Conservation (phyloP, 2,113 vertebrate genomes). For the Cavia aperea region DNA sequence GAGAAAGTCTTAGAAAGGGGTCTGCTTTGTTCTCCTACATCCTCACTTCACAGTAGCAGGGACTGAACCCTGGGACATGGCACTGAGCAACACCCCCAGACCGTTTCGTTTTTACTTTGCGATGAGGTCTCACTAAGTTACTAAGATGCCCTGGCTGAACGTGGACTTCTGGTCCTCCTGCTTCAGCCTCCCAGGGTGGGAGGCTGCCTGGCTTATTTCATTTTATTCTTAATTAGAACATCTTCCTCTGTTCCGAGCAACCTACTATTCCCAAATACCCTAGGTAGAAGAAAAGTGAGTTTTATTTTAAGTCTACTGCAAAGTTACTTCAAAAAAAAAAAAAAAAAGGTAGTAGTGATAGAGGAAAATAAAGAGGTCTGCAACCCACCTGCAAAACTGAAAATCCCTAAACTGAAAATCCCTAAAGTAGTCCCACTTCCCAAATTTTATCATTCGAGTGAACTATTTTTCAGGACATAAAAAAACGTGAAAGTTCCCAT, state of each 20-base stretch:
- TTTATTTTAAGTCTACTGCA: neutral
- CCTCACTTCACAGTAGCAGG: neutral
- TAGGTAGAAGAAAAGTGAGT: neutral
- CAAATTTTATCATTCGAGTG: neutral
- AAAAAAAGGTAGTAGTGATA: neutral
- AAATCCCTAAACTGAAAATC: conserved; percentile 5
- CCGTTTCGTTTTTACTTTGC: neutral
- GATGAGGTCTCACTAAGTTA: neutral
- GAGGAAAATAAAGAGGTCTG: neutral
- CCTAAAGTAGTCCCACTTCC: neutral
- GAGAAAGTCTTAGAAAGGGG: neutral
- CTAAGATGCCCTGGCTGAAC: neutral
- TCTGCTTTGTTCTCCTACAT: neutral
- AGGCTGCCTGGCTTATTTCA: neutral
- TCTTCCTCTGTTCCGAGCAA: neutral
- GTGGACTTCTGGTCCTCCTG: neutral
- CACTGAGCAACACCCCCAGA: neutral
- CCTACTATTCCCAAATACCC: neutral
- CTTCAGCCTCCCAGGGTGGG: neutral
- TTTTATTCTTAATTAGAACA: neutral
- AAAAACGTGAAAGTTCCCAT: conserved; percentile 5
- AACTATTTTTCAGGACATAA: neutral
- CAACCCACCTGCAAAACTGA: neutral
- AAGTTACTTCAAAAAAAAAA: neutral
- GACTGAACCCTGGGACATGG: neutral